Percentiles rank a stretch among this genome's conserved stretches.
Evolutionary conservation across 2,797 vertebrate genomes (phyloP).

Genomic region (Steatocranus sp.): DNA sequence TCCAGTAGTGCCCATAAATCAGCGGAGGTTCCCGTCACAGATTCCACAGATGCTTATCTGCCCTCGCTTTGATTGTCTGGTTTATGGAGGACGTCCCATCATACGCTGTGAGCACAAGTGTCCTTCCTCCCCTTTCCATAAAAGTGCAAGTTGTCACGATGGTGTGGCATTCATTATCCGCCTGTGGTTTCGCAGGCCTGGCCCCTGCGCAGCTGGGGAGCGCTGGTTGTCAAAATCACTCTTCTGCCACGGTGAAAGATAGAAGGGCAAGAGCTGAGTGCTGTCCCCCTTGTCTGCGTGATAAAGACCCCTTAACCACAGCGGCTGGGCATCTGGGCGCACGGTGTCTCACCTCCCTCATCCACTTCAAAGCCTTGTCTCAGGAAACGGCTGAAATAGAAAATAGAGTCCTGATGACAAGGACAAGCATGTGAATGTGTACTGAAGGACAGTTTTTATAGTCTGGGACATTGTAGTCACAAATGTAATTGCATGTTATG

Average conservation of each 20-base stretch:
- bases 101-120: conserved; percentile 23
- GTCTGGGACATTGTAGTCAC: neutral
- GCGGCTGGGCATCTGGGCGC: conserved; percentile 51
- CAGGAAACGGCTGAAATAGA: conserved; percentile 41
- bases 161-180: conserved; percentile 66
- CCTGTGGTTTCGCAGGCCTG: conserved; percentile 43
- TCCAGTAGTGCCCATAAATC: conserved; percentile 49
- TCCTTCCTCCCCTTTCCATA: conserved; percentile 60
- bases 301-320: conserved; percentile 50
- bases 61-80: conserved; percentile 59
- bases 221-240: conserved; percentile 36
- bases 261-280: conserved; percentile 31
- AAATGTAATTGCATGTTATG: neutral
- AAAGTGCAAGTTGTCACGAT: conserved; percentile 68
- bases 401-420: conserved; percentile 41
- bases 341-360: conserved; percentile 27
- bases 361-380: conserved; percentile 60
- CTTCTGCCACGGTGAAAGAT: conserved; percentile 28
- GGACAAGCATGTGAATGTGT: conserved; percentile 14
- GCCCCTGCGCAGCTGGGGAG: conserved; percentile 46
- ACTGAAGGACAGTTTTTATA: neutral
- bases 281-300: conserved; percentile 29
- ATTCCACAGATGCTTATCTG: conserved; percentile 48
- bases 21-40: conserved; percentile 22
- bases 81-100: conserved; percentile 62